phyloP scores from a whole-genome alignment of 1,140 invertebrate species.

The Heliconius himera region DNA sequence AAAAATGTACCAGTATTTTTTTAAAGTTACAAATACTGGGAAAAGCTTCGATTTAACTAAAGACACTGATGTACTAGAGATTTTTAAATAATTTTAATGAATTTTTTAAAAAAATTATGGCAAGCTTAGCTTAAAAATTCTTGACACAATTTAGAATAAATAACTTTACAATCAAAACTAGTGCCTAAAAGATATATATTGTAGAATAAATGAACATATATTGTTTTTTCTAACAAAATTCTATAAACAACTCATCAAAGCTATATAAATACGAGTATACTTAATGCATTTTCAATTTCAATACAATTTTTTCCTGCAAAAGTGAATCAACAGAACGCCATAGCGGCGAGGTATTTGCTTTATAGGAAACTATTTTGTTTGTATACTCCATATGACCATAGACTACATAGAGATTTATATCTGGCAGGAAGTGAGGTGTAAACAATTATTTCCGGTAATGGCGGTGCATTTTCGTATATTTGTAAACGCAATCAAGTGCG shows the following conservation, averaged over 20 bases:
- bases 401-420: constrained; percentile 33
- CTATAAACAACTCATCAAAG: too few relatives aligned
- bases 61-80: too few relatives aligned
- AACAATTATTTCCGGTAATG: constrained; percentile 50
- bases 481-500: constrained; percentile 43
- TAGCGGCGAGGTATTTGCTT: not conserved
- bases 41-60: too few relatives aligned
- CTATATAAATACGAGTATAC: too few relatives aligned
- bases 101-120: too few relatives aligned
- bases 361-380: constrained; percentile 25
- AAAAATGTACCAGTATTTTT: too few relatives aligned
- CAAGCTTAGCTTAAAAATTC: too few relatives aligned
- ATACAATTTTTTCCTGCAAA: not conserved
- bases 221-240: not conserved
- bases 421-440: constrained; percentile 45
- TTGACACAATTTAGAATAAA: too few relatives aligned
- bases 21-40: not conserved
- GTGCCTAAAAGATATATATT: too few relatives aligned
- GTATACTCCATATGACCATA: constrained; percentile 21
- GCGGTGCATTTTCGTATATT: constrained; percentile 44
- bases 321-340: not conserved
- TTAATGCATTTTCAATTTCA: not conserved
- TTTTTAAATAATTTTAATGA: too few relatives aligned
- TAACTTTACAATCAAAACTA: too few relatives aligned
- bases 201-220: too few relatives aligned